phyloP scores from a whole-genome alignment of 2,888 invertebrate genomes.

The Elmis aenea region DNA sequence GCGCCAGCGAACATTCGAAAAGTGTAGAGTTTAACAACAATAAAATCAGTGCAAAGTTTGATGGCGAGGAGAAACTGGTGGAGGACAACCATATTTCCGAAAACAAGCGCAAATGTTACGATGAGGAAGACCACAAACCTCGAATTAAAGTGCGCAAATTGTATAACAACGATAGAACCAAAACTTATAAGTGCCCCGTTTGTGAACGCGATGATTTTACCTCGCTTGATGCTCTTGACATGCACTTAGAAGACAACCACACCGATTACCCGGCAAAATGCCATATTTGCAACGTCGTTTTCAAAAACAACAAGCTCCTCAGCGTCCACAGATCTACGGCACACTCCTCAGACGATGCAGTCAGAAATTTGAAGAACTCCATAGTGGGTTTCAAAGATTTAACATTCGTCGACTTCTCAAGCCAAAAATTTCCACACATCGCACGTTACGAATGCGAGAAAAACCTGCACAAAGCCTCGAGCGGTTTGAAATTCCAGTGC shows the following conservation, averaged over 20 bases:
- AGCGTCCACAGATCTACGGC: slow-evolving; percentile 64
- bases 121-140: slow-evolving; percentile 17
- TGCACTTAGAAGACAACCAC: slow-evolving; percentile 63
- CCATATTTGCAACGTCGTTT: slow-evolving; percentile 63
- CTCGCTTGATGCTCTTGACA: slow-evolving; percentile 54
- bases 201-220: slow-evolving; percentile 60
- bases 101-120: slow-evolving; percentile 36
- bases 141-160: slow-evolving; percentile 24
- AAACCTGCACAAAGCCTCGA: slow-evolving; percentile 56
- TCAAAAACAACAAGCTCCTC: slow-evolving; percentile 67
- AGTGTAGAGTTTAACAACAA: slow-evolving; percentile 45
- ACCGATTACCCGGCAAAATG: slow-evolving; percentile 66
- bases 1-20: slow-evolving; percentile 39
- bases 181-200: slow-evolving; percentile 54
- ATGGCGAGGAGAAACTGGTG: slow-evolving; percentile 7
- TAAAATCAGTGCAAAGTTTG: slow-evolving; percentile 29
- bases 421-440: slow-evolving; percentile 73
- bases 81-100: slow-evolving; percentile 15
- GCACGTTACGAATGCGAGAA: slow-evolving; percentile 69
- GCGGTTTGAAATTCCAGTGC: slow-evolving; percentile 60
- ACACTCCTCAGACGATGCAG: slow-evolving; percentile 46
- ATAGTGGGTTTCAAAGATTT: slow-evolving; percentile 66
- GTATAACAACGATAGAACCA: slow-evolving; percentile 31
- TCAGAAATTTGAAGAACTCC: slow-evolving; percentile 42
- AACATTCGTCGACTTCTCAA: slow-evolving; percentile 74